Evolutionary conservation across 2,113 vertebrate genomes (phyloP).

Genomic region (Naja naja): DNA sequence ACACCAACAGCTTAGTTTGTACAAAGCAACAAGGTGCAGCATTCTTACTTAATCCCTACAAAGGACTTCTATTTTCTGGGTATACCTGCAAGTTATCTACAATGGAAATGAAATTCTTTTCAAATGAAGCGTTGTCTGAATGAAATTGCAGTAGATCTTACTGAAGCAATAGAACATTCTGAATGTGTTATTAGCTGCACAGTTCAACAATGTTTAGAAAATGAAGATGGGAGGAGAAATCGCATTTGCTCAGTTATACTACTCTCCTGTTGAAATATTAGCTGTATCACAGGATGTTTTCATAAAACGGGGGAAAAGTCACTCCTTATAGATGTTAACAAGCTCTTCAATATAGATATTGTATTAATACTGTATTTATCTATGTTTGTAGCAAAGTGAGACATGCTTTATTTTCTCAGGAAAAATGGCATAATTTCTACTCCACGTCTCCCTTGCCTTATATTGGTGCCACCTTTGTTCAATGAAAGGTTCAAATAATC

Average conservation of each 20-base stretch:
- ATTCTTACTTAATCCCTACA: neutral
- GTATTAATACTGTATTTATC: neutral
- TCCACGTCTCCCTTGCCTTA: neutral
- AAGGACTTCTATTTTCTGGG: constrained; percentile 22
- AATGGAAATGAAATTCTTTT: constrained; percentile 27
- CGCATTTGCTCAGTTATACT: constrained; percentile 16
- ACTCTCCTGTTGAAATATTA: neutral
- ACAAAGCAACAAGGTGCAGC: neutral
- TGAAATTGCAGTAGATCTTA: constrained; percentile 30
- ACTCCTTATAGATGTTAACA: constrained; percentile 32
- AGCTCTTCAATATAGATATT: neutral
- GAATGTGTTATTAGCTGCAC: constrained; percentile 31
- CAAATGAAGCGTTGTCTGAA: constrained; percentile 12
- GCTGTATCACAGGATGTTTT: constrained; percentile 14
- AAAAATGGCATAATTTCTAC: neutral
- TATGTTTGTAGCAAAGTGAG: neutral
- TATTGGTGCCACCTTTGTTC: neutral
- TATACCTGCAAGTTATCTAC: neutral
- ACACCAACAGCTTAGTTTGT: neutral
- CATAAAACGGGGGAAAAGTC: neutral
- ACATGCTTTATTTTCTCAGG: neutral
- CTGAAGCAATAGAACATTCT: constrained; percentile 40
- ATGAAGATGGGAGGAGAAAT: neutral
- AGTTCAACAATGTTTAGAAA: neutral
- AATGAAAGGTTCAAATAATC: neutral